Conservation (phyloP, 2,888 invertebrate genomes). For the Chydorus sphaericus region DNA sequence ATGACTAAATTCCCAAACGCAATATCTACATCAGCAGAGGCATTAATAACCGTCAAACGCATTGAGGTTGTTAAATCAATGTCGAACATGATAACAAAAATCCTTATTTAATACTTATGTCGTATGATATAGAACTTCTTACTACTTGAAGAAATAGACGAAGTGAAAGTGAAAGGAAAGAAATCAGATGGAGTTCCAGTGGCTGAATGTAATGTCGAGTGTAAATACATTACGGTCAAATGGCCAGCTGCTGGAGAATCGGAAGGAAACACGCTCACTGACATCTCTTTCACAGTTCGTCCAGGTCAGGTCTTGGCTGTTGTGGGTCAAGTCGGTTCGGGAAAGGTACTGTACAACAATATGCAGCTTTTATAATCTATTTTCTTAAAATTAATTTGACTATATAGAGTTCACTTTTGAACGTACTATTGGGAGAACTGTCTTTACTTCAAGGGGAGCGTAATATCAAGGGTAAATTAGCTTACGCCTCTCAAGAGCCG, state of each 20-base stretch:
- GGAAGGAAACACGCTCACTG: conserved; percentile 2
- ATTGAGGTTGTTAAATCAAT: conserved; percentile 33
- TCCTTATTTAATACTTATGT: conserved; percentile 17
- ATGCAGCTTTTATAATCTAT: background rate
- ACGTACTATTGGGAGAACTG: conserved; percentile 33
- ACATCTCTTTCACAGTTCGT: conserved; percentile 6
- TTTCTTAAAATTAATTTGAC: background rate
- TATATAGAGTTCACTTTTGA: conserved; percentile 20
- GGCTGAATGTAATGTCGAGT: background rate
- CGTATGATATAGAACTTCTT: conserved; percentile 22
- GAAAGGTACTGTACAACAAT: conserved; percentile 40
- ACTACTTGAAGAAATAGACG: conserved; percentile 1
- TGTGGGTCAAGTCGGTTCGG: conserved; percentile 59
- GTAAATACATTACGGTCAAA: conserved; percentile 11
- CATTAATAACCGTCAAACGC: conserved; percentile 51
- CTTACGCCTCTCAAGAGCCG: conserved; percentile 46
- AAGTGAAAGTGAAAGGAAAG: background rate
- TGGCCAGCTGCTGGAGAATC: conserved; percentile 5
- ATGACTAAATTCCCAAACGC: conserved; percentile 69
- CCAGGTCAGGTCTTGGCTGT: conserved; percentile 40
- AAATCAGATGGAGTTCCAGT: background rate
- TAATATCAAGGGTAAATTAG: conserved; percentile 29
- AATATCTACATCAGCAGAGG: conserved; percentile 65
- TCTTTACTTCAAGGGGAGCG: conserved; percentile 28
- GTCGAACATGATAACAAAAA: background rate